Percentiles rank a stretch among this genome's conserved stretches.
These are phyloP conservation scores for Macaca fascicularis DNA, from an alignment of 2,113 vertebrate genomes.

Conservation along the genomic window DNA sequence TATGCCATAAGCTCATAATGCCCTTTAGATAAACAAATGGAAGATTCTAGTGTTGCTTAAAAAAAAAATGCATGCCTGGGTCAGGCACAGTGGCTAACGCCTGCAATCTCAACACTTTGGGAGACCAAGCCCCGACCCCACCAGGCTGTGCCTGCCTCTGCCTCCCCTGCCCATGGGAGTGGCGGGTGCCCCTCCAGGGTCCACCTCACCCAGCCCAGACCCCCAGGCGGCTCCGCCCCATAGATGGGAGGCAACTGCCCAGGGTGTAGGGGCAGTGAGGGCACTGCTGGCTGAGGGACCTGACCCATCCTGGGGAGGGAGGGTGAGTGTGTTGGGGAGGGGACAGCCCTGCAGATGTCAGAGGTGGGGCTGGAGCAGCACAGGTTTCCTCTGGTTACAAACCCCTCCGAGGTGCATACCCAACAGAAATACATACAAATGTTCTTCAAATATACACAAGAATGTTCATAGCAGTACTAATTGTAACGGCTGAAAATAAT, in stretches of 20 bases:
- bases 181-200: no score
- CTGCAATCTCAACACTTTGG: no score
- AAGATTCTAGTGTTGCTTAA: no score
- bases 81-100: no score
- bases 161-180: not conserved
- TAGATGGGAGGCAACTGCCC: not conserved
- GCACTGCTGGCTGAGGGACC: not conserved
- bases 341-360: not conserved
- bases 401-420: not conserved
- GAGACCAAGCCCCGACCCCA: no score
- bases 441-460: not conserved
- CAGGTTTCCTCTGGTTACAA: not conserved
- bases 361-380: not conserved
- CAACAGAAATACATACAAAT: no score
- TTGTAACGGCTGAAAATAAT: not conserved
- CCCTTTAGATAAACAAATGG: not conserved
- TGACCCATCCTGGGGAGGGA: not conserved
- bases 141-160: not conserved
- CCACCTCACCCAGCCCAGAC: not conserved
- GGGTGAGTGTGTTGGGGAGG: fast-evolving
- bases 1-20: no score
- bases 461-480: not conserved
- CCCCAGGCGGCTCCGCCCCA: fast-evolving
- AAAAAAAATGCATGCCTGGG: not conserved
- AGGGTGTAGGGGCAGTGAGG: fast-evolving